These are phyloP conservation scores for Bimastos eiseni DNA, from an alignment of 2,888 invertebrate species.

Conservation along the genomic window DNA sequence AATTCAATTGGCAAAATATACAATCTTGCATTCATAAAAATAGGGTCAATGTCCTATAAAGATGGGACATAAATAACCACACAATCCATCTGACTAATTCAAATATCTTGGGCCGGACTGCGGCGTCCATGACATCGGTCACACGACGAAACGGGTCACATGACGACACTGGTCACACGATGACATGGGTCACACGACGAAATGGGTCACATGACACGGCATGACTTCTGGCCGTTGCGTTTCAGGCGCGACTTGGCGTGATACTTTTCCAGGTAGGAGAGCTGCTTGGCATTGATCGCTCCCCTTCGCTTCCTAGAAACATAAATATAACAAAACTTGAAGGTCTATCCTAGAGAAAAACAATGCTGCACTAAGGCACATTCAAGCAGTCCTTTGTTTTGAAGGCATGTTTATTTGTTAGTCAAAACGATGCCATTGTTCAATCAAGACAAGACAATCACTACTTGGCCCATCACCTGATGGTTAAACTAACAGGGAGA, in stretches of 20 bases:
- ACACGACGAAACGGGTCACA: no score
- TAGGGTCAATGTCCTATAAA: not conserved
- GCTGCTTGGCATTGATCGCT: slow-evolving; percentile 96
- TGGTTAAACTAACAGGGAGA: no score
- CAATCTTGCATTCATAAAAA: slow-evolving; percentile 13
- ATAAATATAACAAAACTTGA: not conserved
- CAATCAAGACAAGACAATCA: no score
- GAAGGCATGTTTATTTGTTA: no score
- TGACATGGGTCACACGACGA: slow-evolving; percentile 39
- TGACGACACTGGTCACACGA: no score
- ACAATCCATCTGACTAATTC: slow-evolving; percentile 5
- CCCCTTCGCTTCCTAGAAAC: slow-evolving; percentile 86
- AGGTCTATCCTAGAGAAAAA: no score
- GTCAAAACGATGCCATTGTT: no score
- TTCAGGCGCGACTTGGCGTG: slow-evolving; percentile 93
- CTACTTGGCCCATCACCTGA: no score
- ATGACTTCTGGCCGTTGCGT: slow-evolving; percentile 50
- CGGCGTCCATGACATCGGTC: not conserved
- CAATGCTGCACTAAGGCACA: no score
- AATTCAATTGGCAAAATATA: slow-evolving; percentile 13
- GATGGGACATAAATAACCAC: not conserved
- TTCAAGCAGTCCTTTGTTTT: no score
- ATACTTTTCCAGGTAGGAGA: slow-evolving; percentile 95
- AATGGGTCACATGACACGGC: slow-evolving; percentile 42
- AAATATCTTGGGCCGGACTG: not conserved